Evolutionary conservation across 2,113 vertebrate species (phyloP), one percentile per base, ranked within the genome.

Genomic region (Apodemus sylvaticus): DNA sequence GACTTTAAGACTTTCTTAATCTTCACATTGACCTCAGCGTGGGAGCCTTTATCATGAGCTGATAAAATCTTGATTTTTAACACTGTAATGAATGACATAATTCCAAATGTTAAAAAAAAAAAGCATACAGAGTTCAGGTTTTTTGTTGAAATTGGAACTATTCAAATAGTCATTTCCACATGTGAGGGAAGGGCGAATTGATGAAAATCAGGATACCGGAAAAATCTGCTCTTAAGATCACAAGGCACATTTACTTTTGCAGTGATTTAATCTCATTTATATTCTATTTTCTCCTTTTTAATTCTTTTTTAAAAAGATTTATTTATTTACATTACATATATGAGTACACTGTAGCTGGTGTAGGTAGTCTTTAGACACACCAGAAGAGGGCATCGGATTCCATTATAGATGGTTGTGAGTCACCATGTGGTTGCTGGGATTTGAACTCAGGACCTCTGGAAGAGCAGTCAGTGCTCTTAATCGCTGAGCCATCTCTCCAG

Each of bases 11-110:
- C 99, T 98, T 99, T 99, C 98, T 99, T 99, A 96, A 99, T 99
- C 98, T 99, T 99, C 96, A 99, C 99, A 68, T 99, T 99, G 97
- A 99, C 99, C 97, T 99, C 99, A 20, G 99, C 99, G 73, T 99
- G 99, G 89, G 99, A 99, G 58, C 99, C 99, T 98, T 99, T 99
- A 97, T 99, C 99, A 42, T 99, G 99, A 91, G 99, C 99, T 42
- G 99, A 99, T 97, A 99, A 98, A 97, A 99, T 99, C 98, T 99
- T 99, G 16, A 99, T 99, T 98, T 99, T 99, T 94, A 99, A 97
- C 90, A 99, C 99, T 99, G 97, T 51, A 96, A 96, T 85, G 88
- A 96, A 96, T 85, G 88, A 97, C 34, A 98, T 0, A 29, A 97
- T 97, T 98, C 90, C 60, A 95, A 96, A 98, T 14, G 79, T 45